Conservation (phyloP, 2,113 vertebrate species). For the Barnardius zonarius region DNA sequence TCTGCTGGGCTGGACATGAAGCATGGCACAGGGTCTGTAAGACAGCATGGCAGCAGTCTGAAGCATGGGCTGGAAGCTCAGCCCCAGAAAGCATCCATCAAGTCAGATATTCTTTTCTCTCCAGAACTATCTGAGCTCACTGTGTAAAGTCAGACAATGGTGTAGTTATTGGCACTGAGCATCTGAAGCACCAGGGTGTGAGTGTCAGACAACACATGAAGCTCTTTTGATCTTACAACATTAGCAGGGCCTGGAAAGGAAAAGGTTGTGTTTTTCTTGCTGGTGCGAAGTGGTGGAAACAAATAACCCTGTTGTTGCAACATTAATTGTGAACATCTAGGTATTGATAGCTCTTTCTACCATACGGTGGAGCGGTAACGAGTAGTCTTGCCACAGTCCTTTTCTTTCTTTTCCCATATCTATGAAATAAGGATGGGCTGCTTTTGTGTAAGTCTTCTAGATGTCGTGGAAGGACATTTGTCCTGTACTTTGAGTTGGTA, state of each 20-base stretch:
- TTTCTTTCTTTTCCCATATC: background rate
- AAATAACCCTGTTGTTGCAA: background rate
- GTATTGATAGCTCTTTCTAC: background rate
- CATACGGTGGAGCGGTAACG: background rate
- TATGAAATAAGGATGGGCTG: background rate
- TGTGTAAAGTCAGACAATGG: background rate
- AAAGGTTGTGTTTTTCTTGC: background rate
- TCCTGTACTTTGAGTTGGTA: background rate
- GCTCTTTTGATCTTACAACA: background rate
- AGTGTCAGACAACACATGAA: background rate
- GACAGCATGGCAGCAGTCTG: background rate
- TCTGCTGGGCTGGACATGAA: background rate
- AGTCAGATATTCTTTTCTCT: background rate
- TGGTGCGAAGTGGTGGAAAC: background rate
- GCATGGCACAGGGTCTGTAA: background rate
- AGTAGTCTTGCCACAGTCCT: background rate
- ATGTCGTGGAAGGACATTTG: background rate
- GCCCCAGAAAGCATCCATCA: background rate
- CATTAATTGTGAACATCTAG: background rate
- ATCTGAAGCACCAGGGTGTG: background rate
- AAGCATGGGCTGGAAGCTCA: background rate
- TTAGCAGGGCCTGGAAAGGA: background rate
- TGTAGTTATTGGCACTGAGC: background rate
- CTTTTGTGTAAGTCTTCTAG: background rate
- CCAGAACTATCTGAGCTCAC: background rate